Evolutionary conservation across 2,797 vertebrate species (phyloP), one percentile per base, ranked within the genome.

Genomic region (Enteromius trimaculatus): DNA sequence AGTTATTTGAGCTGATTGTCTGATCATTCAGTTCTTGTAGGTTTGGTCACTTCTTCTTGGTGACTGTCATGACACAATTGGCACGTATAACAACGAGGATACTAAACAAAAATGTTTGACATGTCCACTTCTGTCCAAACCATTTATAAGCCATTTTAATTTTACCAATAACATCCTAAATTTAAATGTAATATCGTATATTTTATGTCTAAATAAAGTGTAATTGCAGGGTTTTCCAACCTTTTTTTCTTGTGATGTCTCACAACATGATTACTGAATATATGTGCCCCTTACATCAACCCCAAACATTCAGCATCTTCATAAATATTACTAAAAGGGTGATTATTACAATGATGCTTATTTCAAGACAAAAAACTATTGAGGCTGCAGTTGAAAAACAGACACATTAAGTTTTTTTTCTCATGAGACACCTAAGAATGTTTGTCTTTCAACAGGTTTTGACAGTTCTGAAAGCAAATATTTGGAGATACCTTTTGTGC

Each of bases 41-140:
- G 21, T 11, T 81, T 37, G 55, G 72, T 7, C 21, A 71, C 4
- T 77, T 83, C 64, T 65, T 29, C 26, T 77, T 62, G 31, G 19
- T 17, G 34, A 60, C 51, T 87, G 85, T 87, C 86, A 84, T 89
- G 85, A 86, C 85, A 55, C 69, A 72, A 84, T 39, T 68, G 55
- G 69, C 58, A 65, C 37, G 26, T 66, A 51, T 42, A 85, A 80
- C 42, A 51, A 58, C 37, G 26, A 81, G 55, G 29, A 71, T 42
- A 47, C 34, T 53, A 55, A 44, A 77, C 70, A n/a, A 47, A 3
- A n/a, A n/a, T n/a, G n/a, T n/a, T n/a, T n/a, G n/a, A n/a, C n/a
- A 1, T 71, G 60, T 62, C 60, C 29, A 29, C 26, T 60, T 13
- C 55, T 62, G 5, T 16, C 26, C 26, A 29, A 17, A 74, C n/a